These are phyloP conservation scores for Pristis pectinata DNA, from an alignment of 2,797 vertebrate species.

Conservation along the genomic window DNA sequence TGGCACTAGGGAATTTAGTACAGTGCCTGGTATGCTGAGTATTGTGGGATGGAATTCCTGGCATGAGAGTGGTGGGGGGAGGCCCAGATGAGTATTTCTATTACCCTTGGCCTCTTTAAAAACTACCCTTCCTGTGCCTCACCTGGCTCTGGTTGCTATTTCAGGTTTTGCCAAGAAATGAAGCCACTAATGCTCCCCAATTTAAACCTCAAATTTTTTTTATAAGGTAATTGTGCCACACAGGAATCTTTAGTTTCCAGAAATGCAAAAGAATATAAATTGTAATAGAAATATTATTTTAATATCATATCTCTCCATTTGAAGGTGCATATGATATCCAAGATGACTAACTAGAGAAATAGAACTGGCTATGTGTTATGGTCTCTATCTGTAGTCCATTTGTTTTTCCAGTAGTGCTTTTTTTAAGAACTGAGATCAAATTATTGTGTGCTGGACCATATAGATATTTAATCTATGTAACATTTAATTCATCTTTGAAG, in stretches of 20 bases:
- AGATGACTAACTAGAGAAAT: background rate
- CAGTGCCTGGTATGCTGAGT: background rate
- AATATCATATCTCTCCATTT: no score
- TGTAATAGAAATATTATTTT: no score
- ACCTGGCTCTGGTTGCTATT: background rate
- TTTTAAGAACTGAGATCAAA: background rate
- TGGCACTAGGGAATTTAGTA: background rate
- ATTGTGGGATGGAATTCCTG: no score
- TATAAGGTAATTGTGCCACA: no score
- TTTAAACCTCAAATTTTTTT: background rate
- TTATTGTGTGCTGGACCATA: background rate
- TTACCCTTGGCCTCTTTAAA: no score
- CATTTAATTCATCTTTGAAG: background rate
- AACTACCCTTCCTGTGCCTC: no score
- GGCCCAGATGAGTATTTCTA: background rate
- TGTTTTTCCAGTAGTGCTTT: background rate
- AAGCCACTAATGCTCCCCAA: background rate
- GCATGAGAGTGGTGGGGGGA: background rate
- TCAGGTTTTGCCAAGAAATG: background rate
- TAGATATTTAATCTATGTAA: background rate
- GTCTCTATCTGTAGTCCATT: background rate
- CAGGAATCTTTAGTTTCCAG: no score
- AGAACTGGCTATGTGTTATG: background rate
- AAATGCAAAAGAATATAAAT: no score
- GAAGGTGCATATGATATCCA: background rate